Evolutionary conservation across 1,140 invertebrate species (phyloP), one percentile per base, ranked within the genome.

Genomic region (Lordiphosa stackelbergi): DNA sequence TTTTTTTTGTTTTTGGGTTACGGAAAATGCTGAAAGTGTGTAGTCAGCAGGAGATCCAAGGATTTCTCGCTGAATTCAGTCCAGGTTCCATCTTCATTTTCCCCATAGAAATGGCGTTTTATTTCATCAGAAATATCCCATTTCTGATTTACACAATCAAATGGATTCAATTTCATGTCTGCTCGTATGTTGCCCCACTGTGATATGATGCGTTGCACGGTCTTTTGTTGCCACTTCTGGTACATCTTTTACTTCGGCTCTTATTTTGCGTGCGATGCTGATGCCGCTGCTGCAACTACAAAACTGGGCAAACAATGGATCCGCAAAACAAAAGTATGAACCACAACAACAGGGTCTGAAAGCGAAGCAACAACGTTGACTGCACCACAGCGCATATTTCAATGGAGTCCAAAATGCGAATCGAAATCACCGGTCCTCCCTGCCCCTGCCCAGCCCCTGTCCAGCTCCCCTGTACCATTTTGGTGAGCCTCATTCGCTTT

Each of bases 401-500:
- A 71, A 63, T 68, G 66, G 51, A 64, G 28, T 31, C 51, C 61
- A 45, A 55, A 75, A 73, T 70, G 66, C 61, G 74, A 81, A 79
- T 78, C 74, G 75, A 79, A 73, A 64, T 49, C 48, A 52, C 22
- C 48, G 51, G 19, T 34, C 2, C 35, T 34, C 31, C 13, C 28
- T 16, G 28, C 36, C 22, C 8, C 24, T 13, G 5, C 10, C 35
- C 24, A 16, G 31, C 48, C 22, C 6, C 6, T n/a, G 11, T 31
- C 41, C 13, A 24, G 22, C 36, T 51, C 65, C 46, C 55, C 52
- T 54, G 51, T 56, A 52, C 65, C 48, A 53, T 69, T 68, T 66
- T 74, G 64, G 60, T 58, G 75, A 71, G 71, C 47, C 72, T 66
- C 77, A 68, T 83, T 83, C 77, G 77, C 77, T 83, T 83, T 83